Conservation (phyloP, 2,888 invertebrate species). For the Tortrix viridana region DNA sequence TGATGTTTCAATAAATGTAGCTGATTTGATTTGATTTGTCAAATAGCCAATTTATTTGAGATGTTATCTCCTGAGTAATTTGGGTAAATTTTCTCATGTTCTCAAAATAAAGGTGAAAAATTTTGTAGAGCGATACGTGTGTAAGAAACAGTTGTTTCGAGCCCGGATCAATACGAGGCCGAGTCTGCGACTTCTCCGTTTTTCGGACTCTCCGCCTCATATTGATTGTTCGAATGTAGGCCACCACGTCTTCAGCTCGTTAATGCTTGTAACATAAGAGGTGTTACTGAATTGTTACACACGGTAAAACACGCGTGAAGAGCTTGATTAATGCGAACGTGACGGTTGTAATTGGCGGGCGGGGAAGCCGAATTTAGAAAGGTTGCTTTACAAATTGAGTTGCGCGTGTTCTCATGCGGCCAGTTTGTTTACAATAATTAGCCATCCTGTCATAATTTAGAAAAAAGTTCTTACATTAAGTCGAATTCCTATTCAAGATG, state of each 20-base stretch:
- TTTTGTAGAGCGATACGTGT: slow-evolving; percentile 3
- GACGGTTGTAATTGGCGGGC: background rate
- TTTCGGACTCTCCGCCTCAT: slow-evolving; percentile 56
- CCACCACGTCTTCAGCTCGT: slow-evolving; percentile 62
- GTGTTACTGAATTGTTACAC: slow-evolving; percentile 43
- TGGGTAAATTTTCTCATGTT: background rate
- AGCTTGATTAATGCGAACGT: slow-evolving; percentile 14
- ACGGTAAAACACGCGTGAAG: slow-evolving; percentile 14
- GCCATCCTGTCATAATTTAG: no score
- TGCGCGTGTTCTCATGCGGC: no score
- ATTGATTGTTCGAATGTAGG: slow-evolving; percentile 74
- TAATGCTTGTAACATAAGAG: slow-evolving; percentile 60
- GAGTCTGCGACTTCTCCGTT: slow-evolving; percentile 53
- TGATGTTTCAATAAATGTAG: no score
- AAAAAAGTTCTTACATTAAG: no score
- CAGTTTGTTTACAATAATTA: no score
- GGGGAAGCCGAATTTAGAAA: background rate
- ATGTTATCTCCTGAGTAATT: background rate
- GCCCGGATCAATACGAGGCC: slow-evolving; percentile 52
- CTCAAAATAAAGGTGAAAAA: slow-evolving; percentile 10
- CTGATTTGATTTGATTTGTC: no score
- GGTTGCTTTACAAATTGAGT: no score
- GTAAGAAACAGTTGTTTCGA: slow-evolving; percentile 25
- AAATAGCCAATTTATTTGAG: background rate
- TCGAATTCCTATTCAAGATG: no score